A percentile compares a stretch with the other conserved stretches of the same genome.
Conservation (phyloP, 2,888 invertebrate species). For the Cerastis leucographa region DNA sequence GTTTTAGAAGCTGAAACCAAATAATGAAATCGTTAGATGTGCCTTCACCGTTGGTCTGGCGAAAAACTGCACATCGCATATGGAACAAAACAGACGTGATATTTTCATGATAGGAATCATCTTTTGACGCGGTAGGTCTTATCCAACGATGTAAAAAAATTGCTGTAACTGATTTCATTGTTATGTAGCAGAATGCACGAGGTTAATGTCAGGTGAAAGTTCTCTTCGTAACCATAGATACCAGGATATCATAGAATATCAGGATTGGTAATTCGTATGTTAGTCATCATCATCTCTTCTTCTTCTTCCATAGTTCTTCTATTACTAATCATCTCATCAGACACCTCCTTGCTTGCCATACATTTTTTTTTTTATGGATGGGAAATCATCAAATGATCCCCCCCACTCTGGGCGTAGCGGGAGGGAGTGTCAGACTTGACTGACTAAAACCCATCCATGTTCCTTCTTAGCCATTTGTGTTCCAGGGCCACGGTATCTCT, state of each 20-base stretch:
- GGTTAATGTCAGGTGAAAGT: neutral
- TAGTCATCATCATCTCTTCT: too few relatives aligned
- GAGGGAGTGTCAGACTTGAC: too few relatives aligned
- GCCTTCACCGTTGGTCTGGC: neutral
- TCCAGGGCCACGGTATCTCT: too few relatives aligned
- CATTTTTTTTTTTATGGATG: too few relatives aligned
- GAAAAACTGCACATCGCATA: neutral
- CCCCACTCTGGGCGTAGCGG: too few relatives aligned
- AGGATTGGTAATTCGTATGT: neutral
- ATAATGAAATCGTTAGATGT: neutral
- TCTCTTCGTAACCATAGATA: neutral
- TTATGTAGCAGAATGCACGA: neutral
- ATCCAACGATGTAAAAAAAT: neutral
- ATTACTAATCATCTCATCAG: too few relatives aligned
- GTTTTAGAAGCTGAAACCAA: neutral
- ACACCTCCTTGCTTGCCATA: too few relatives aligned
- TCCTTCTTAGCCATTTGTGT: too few relatives aligned
- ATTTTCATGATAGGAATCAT: neutral
- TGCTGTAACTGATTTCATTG: neutral
- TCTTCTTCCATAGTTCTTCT: too few relatives aligned
- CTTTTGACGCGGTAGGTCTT: neutral
- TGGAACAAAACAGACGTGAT: neutral
- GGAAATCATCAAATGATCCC: too few relatives aligned
- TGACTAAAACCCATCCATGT: too few relatives aligned
- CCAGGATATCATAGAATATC: neutral